Evolutionary conservation across 2,797 vertebrate species (phyloP).

Genomic region (Tapera naevia): DNA sequence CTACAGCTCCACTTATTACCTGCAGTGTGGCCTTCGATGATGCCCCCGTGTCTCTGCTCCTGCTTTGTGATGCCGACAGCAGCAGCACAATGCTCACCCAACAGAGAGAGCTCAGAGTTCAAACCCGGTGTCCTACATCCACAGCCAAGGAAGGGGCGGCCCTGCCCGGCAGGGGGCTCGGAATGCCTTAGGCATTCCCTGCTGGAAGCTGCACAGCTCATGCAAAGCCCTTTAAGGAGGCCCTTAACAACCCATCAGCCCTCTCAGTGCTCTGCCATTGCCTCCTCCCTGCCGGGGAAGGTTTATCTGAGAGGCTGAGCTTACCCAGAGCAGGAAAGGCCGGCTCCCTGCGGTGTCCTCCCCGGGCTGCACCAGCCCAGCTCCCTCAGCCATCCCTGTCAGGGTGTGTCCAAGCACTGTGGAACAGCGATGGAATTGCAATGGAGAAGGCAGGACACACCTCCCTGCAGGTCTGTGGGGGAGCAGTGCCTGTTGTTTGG

Average conservation of each 20-base stretch:
- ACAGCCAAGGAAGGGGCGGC: no score
- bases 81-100: background rate
- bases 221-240: background rate
- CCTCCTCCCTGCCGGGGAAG: accelerated
- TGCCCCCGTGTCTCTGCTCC: background rate
- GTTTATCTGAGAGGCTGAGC: accelerated
- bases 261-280: accelerated
- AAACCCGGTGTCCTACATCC: background rate
- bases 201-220: background rate
- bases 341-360: no score
- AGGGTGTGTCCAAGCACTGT: accelerated
- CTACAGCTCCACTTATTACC: background rate
- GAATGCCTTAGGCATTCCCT: accelerated
- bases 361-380: accelerated
- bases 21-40: background rate
- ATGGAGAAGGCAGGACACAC: background rate
- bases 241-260: accelerated
- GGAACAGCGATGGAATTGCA: accelerated
- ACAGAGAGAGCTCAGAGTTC: no score
- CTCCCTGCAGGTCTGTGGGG: background rate
- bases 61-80: no score
- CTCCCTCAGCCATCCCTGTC: background rate
- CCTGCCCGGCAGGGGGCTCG: accelerated
- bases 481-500: background rate
- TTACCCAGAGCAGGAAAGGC: accelerated